Conservation (phyloP, 2,888 invertebrate species). For the Eristalinus sepulchralis region DNA sequence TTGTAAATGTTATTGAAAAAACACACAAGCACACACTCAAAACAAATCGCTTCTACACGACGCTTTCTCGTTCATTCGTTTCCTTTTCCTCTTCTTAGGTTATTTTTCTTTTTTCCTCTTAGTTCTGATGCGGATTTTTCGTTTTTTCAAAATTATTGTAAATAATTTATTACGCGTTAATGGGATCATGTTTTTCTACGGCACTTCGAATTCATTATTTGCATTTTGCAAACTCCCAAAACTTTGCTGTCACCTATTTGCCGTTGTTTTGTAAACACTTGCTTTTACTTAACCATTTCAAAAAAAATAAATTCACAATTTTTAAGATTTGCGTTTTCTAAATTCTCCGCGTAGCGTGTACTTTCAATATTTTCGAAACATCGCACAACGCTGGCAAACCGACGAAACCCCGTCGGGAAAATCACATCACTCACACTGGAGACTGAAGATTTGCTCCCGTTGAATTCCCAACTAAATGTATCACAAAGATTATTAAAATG, state of each 20-base stretch:
- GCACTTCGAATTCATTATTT: conserved; percentile 75
- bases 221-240: conserved; percentile 73
- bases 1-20: conserved; percentile 3
- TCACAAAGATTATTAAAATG: conserved; percentile 9
- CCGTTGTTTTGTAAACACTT: not conserved
- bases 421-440: conserved; percentile 41
- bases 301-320: not conserved
- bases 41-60: conserved; percentile 61
- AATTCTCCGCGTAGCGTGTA: not conserved
- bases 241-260: not conserved
- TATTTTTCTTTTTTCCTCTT: conserved; percentile 80
- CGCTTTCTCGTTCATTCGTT: conserved; percentile 32
- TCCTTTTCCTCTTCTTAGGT: conserved; percentile 71
- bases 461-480: conserved; percentile 24
- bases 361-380: conserved; percentile 5
- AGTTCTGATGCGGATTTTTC: conserved; percentile 78
- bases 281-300: not conserved
- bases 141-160: conserved; percentile 79
- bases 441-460: conserved; percentile 13
- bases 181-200: conserved; percentile 79
- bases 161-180: conserved; percentile 77
- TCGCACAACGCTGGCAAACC: not conserved
- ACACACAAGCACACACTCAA: conserved; percentile 21
- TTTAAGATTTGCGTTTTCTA: not conserved
- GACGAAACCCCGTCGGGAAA: conserved; percentile 63